Evolutionary conservation across 2,888 invertebrate species (phyloP), one percentile per base, ranked within the genome.

Genomic region (Fragum sueziense): DNA sequence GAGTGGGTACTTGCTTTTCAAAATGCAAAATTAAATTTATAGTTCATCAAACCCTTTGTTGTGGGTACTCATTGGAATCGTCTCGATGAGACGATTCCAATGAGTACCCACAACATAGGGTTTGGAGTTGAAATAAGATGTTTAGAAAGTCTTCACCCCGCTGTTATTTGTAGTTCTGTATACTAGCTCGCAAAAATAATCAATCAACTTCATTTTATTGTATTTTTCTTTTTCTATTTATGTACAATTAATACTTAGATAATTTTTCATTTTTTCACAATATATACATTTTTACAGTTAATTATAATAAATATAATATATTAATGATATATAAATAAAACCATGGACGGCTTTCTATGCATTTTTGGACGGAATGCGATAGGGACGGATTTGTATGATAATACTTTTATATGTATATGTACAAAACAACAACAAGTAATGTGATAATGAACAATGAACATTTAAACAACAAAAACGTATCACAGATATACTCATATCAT

Each of bases 301-400:
- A 14, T 27, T 41, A 47, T 37, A 41, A 72, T 33, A 72, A 31
- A 70, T 59, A 72, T 62, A 70, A 11, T 65, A 72, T 62, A n/a
- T 20, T 47, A 47, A 47, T n/a, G n/a, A 67, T 67, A 67, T 57
- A 74, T 54, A 74, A 65, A 57, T 54, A 31, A 62, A 67, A 68
- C 74, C 74, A 31, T 74, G 74, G 74, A 74, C 74, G 74, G 74
- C 47, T 59, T 41, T 68, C 25, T 27, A 65, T 65, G 25, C 22
- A 22, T 54, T 68, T 75, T 68, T 76, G 79, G 79, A 80, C 79
- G 79, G 79, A 76, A 72, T 70, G 25, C 22, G 62, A 70, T 72
- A 57, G 47, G 79, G 79, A 80, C 79, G 79, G 76, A 70, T 27
- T 41, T 2, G 22, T 41, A 57, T 57, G 57, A 22, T 57, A 65